A percentile compares a stretch with the other conserved stretches of the same genome.
Evolutionary conservation across 2,113 vertebrate species (phyloP).

Genomic region (Aix galericulata): DNA sequence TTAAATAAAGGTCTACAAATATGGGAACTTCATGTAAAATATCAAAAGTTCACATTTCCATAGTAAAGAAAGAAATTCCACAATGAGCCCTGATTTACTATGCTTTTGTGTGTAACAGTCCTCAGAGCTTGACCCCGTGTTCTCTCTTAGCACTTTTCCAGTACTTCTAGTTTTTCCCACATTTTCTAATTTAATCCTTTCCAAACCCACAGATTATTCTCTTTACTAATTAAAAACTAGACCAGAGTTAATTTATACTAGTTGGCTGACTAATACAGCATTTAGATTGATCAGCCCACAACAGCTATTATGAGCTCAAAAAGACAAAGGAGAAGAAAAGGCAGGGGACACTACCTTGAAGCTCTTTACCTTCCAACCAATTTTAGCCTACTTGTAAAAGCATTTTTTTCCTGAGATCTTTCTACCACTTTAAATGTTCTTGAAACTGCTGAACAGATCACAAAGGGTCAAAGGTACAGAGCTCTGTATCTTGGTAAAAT

Average conservation of each 20-base stretch:
- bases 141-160: neutral
- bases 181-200: neutral
- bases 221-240: neutral
- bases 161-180: neutral
- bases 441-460: neutral
- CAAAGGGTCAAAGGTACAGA: fast-evolving
- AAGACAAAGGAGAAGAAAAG: neutral
- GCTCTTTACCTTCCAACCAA: neutral
- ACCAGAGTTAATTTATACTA: neutral
- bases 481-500: neutral
- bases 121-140: neutral
- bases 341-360: neutral
- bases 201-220: neutral
- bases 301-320: neutral
- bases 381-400: neutral
- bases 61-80: neutral
- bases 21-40: neutral
- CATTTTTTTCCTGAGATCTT: neutral
- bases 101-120: neutral
- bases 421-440: neutral
- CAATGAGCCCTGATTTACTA: neutral
- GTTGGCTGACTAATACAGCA: neutral
- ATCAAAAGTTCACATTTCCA: neutral
- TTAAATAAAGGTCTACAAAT: neutral
- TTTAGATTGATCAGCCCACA: neutral